Conservation (phyloP, 2,888 invertebrate species). For the Eupeodes latifasciatus region DNA sequence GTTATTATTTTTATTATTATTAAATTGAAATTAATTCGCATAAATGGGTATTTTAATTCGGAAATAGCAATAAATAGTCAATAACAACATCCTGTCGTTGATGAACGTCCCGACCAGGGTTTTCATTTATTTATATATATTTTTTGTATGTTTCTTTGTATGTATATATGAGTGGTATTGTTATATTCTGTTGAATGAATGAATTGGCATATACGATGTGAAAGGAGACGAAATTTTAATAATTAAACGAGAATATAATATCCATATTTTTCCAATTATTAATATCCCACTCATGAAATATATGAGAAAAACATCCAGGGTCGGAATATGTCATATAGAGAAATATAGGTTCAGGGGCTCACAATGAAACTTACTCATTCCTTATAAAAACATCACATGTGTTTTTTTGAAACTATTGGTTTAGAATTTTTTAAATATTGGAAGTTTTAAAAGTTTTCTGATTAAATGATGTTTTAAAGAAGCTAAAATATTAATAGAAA, state of each 20-base stretch:
- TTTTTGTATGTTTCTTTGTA: background rate
- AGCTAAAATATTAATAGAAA: too few species aligned
- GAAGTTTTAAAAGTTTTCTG: too few species aligned
- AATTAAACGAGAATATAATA: constrained; percentile 58
- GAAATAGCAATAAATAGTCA: constrained; percentile 46
- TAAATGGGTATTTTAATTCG: constrained; percentile 41
- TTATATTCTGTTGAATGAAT: constrained; percentile 8
- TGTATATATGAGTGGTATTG: constrained; percentile 2
- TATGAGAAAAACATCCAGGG: constrained; percentile 40
- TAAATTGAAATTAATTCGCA: constrained; percentile 57
- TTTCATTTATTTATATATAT: background rate
- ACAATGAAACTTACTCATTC: too few species aligned
- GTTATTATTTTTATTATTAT: constrained; percentile 1
- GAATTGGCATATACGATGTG: background rate
- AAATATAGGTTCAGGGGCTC: too few species aligned
- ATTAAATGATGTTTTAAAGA: too few species aligned
- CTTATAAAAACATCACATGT: too few species aligned
- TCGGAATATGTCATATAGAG: background rate
- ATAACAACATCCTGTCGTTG: constrained; percentile 16
- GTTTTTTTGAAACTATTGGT: too few species aligned
- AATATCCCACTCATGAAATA: constrained; percentile 37
- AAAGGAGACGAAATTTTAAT: constrained; percentile 42
- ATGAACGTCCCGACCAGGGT: background rate
- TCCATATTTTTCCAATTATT: constrained; percentile 61
- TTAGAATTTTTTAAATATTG: too few species aligned